Percentiles rank a stretch among this genome's conserved stretches.
Conservation (phyloP, 1,140 invertebrate genomes). For the Popillia japonica region DNA sequence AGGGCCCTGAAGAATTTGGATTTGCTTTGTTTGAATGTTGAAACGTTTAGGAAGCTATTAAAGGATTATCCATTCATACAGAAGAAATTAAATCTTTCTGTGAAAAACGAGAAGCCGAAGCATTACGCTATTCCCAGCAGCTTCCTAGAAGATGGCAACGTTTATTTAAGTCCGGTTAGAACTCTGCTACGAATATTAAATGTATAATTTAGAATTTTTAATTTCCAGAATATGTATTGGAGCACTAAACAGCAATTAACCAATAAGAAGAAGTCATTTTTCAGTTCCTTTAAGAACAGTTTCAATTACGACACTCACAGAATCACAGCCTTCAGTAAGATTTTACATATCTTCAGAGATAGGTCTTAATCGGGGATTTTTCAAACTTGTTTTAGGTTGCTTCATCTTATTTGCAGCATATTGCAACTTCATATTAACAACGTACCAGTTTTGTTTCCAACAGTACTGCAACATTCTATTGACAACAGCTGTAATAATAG, state of each 20-base stretch:
- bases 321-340: conserved; percentile 36
- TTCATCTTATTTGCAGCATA: conserved; percentile 40
- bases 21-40: conserved; percentile 41
- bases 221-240: conserved; percentile 35
- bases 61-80: conserved; percentile 37
- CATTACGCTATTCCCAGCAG: conserved; percentile 34
- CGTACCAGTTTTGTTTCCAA: conserved; percentile 47
- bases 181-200: background rate
- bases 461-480: conserved; percentile 35
- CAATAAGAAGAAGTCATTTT: conserved; percentile 19
- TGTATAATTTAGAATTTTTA: background rate
- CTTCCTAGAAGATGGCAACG: conserved; percentile 25
- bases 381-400: conserved; percentile 38
- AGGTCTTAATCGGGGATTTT: no score
- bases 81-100: conserved; percentile 3
- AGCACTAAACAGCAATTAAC: background rate
- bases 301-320: background rate
- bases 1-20: conserved; percentile 47
- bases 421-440: conserved; percentile 39
- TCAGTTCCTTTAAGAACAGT: background rate
- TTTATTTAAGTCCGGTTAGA: conserved; percentile 24
- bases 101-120: background rate
- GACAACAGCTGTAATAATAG: conserved; percentile 35
- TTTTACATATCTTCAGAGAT: no score
- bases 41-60: conserved; percentile 40